Percentiles rank a stretch among this genome's conserved stretches.
These are phyloP conservation scores for Mionectes olivaceus DNA, from an alignment of 2,797 vertebrate species.

Conservation along the genomic window DNA sequence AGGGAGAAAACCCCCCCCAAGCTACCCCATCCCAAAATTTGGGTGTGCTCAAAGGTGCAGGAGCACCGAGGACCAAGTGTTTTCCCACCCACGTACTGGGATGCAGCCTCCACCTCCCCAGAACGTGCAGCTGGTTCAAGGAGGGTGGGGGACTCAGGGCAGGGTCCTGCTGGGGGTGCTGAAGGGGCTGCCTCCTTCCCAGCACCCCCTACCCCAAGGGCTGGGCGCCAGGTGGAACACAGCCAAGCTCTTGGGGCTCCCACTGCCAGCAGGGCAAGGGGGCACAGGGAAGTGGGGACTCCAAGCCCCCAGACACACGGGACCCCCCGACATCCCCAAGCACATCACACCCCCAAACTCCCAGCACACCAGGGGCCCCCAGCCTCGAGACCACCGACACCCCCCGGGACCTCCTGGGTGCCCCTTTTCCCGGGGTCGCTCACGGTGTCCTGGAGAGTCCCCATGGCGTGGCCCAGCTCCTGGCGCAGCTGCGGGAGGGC, in stretches of 20 bases:
- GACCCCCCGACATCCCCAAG: not conserved
- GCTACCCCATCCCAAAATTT: not conserved
- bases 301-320: not conserved
- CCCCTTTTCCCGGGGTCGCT: not conserved
- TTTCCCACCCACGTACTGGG: not conserved
- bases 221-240: not conserved
- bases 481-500: not conserved
- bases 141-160: not conserved
- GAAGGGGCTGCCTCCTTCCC: not conserved
- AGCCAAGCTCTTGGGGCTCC: not conserved
- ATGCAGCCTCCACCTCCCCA: not conserved
- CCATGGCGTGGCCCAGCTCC: not conserved
- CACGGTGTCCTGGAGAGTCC: slow-evolving; percentile 7
- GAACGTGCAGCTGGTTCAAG: not conserved
- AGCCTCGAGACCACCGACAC: not conserved
- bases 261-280: not conserved
- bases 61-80: not conserved
- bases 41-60: not conserved
- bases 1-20: not conserved
- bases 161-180: not conserved
- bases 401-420: not conserved
- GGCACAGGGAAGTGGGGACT: not conserved
- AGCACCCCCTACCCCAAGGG: not conserved
- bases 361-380: not conserved
- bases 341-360: not conserved